Conservation (phyloP, 2,888 invertebrate species). For the Epirrita christyi region DNA sequence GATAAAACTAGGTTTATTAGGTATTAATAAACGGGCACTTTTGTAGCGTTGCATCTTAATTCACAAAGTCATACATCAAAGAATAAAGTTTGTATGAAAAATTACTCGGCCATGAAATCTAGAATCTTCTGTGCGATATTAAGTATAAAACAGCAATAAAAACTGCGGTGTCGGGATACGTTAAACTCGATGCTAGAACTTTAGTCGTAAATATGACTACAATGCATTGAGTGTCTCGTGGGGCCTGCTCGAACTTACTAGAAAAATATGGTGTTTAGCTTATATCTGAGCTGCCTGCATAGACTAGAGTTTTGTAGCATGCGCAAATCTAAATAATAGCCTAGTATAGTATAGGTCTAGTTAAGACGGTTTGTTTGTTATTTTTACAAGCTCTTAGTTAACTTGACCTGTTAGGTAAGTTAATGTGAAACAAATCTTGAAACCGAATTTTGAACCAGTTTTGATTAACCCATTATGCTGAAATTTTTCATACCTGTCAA, state of each 20-base stretch:
- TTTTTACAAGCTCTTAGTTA: no score
- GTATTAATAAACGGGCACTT: no score
- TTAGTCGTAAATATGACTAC: conserved; percentile 47
- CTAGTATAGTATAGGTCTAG: background rate
- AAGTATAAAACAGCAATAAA: conserved; percentile 14
- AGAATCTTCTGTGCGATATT: conserved; percentile 1
- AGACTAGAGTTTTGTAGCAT: conserved; percentile 1
- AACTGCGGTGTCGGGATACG: conserved; percentile 19
- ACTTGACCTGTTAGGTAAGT: no score
- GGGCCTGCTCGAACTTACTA: conserved; percentile 16
- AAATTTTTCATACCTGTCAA: no score
- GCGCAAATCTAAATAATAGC: conserved; percentile 8
- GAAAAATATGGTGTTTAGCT: conserved; percentile 18
- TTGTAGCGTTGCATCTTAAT: no score
- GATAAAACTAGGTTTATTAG: no score
- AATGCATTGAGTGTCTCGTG: conserved; percentile 28
- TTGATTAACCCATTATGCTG: no score
- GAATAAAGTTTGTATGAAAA: background rate
- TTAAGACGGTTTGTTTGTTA: conserved; percentile 1
- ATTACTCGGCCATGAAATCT: background rate
- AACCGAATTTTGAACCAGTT: no score
- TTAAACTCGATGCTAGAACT: conserved; percentile 42
- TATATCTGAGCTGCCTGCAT: conserved; percentile 6
- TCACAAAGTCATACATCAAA: background rate
- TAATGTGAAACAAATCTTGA: no score